These are phyloP conservation scores for Ceyx melanurus DNA, from an alignment of 2,113 vertebrate genomes.

Conservation along the genomic window DNA sequence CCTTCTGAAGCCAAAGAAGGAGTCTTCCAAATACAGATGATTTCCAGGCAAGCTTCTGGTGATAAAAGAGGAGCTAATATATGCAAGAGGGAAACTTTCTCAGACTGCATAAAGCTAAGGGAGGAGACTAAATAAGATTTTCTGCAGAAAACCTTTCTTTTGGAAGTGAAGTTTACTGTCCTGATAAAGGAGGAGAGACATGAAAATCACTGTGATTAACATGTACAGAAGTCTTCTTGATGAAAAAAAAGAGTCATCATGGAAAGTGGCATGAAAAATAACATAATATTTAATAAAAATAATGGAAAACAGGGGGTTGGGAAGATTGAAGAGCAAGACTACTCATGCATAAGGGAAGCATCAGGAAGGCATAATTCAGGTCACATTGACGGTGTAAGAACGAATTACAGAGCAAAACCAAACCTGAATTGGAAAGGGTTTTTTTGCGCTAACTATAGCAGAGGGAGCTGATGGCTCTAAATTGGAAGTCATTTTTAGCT, in stretches of 20 bases:
- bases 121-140: neutral
- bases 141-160: neutral
- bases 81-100: neutral
- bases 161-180: neutral
- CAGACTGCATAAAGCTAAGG: neutral
- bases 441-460: neutral
- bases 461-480: neutral
- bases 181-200: neutral
- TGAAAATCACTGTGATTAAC: neutral
- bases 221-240: neutral
- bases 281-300: neutral
- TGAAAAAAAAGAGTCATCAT: neutral
- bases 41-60: neutral
- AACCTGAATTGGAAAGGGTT: neutral
- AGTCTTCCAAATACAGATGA: neutral
- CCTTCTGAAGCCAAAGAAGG: neutral
- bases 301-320: neutral
- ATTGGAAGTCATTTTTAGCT: constrained; percentile 22
- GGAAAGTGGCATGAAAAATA: neutral
- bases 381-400: neutral
- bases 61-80: neutral
- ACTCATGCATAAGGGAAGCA: neutral
- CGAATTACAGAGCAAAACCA: neutral
- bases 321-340: neutral
- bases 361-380: neutral